Base-by-base conservation (phyloP, 2,113 vertebrate species). In the Engraulis encrasicolus region DNA sequence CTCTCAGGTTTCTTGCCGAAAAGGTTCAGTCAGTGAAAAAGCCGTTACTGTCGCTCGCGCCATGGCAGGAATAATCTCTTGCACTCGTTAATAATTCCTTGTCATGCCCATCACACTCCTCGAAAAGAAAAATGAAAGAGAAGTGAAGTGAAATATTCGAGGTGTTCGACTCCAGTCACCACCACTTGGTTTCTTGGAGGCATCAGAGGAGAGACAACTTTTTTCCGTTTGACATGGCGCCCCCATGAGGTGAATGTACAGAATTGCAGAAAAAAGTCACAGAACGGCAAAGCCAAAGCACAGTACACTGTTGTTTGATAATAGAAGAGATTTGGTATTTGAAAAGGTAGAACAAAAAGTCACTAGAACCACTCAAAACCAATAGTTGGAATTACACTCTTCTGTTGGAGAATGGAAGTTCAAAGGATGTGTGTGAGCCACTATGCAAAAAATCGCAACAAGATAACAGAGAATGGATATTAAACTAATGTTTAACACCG, bases 211-310 rank as follows among this genome's bases (percentile, higher is more conserved):
- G 40, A 7, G 58, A 61, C 58, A 61, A 61, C 58, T 61, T 61
- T 61, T 85, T 89, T 89, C 71, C 80, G 79, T 89, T 89, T 90
- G 78, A 89, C 90, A 54, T 86, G 85, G 93, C 93, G 93, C 93
- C 95, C 87, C 89, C 94, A 7, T 86, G 92, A 89, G 94, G 87
- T 81, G 1, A 6, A n/a, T 79, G 34, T 7, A 1, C 18, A 18
- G 54, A 81, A 82, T 36, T 82, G 54, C 82, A 58, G 23, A 40
- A 5, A 38, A 34, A 23, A 61, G 58, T 78, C 49, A 18, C n/a
- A 23, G 52, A 45, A n/a, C 50, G 78, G 52, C 50, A 50, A 80
- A n/a, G 12, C 18, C 20, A 82, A 82, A 82, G 45, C 20, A 71
- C 58, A 61, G 11, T 61, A 61, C 58, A 1, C n/a, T 23, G 58